These are phyloP conservation scores for Oophaga sylvatica DNA, from an alignment of 2,797 vertebrate species.

Conservation along the genomic window DNA sequence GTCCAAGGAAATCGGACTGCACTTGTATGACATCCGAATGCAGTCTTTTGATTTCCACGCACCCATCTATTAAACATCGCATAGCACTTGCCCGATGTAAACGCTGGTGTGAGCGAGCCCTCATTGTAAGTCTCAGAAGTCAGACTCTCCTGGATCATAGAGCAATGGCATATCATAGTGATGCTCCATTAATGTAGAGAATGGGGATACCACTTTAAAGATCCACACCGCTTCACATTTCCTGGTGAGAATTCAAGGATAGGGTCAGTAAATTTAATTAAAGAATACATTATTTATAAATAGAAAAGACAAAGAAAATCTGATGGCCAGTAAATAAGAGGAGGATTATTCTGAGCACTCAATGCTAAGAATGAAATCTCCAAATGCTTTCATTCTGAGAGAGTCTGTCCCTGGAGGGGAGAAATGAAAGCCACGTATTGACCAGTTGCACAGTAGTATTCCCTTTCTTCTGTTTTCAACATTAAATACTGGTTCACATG, in stretches of 20 bases:
- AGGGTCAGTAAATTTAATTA: not conserved
- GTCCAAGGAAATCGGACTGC: too few relatives aligned
- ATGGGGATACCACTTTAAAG: not conserved
- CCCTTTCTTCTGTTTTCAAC: not conserved
- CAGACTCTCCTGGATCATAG: too few relatives aligned
- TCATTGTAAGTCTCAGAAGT: too few relatives aligned
- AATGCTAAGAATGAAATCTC: not conserved
- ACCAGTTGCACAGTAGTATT: not conserved
- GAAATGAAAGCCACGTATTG: not conserved
- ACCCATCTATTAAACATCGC: too few relatives aligned
- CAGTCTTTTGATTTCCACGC: too few relatives aligned
- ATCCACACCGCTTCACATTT: not conserved
- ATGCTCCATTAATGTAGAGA: too few relatives aligned
- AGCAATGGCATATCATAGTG: too few relatives aligned
- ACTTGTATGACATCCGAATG: too few relatives aligned
- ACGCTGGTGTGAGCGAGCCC: too few relatives aligned
- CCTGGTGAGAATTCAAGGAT: not conserved
- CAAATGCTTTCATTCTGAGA: not conserved
- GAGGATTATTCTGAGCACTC: not conserved
- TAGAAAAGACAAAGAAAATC: not conserved
- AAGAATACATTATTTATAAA: not conserved
- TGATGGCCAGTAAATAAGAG: not conserved
- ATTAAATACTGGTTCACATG: not conserved
- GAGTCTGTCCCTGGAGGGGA: not conserved
- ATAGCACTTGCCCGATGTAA: too few relatives aligned